Percentiles rank a stretch among this genome's conserved stretches.
These are phyloP conservation scores for Hyalella azteca DNA, from an alignment of 2,888 invertebrate genomes.

Conservation along the genomic window DNA sequence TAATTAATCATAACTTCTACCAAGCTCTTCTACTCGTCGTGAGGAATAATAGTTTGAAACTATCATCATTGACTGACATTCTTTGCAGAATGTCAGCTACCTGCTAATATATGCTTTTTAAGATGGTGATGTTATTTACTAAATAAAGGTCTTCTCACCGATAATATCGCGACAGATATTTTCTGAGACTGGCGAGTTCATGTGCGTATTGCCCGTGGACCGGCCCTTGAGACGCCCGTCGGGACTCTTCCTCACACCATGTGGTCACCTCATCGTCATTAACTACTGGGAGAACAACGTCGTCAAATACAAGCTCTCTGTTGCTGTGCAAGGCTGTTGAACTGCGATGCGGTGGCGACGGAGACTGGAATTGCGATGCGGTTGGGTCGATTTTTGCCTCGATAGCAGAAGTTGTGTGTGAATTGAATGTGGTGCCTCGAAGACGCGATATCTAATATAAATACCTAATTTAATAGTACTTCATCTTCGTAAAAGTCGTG, in stretches of 20 bases:
- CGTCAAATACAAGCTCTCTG: constrained; percentile 40
- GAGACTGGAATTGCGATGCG: constrained; percentile 2
- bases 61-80: too few species aligned
- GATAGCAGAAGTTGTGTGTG: too few species aligned
- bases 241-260: constrained; percentile 39
- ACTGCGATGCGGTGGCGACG: background rate
- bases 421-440: too few species aligned
- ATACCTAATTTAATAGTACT: too few species aligned
- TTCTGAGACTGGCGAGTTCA: constrained; percentile 4
- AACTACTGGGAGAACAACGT: constrained; percentile 49
- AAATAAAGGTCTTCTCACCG: too few species aligned
- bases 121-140: too few species aligned
- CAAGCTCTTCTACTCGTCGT: too few species aligned
- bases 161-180: too few species aligned
- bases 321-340: background rate
- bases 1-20: too few species aligned
- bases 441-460: too few species aligned
- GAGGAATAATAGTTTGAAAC: too few species aligned
- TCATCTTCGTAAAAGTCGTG: too few species aligned
- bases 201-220: constrained; percentile 41
- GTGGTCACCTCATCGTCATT: constrained; percentile 43
- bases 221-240: constrained; percentile 41
- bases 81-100: background rate
- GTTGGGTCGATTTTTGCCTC: constrained; percentile 35
- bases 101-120: background rate